phyloP scores from a whole-genome alignment of 2,888 invertebrate species.

The Caenorhabditis sp. region DNA sequence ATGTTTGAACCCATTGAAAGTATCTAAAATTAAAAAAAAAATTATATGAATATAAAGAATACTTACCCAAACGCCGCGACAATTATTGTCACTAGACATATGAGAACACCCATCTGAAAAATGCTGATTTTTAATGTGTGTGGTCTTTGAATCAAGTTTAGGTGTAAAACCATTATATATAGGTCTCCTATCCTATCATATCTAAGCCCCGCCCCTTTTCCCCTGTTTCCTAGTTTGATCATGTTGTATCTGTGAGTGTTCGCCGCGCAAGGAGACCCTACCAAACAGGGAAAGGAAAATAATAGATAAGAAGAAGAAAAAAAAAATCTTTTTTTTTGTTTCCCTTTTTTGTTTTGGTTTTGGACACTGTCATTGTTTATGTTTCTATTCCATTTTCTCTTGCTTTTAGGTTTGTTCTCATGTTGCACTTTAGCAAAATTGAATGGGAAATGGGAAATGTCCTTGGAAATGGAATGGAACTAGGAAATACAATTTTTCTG shows the following conservation, averaged over 20 bases:
- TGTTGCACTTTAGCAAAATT: background rate
- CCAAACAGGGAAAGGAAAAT: slow-evolving; percentile 10
- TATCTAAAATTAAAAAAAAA: slow-evolving; percentile 25
- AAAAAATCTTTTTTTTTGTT: too few species aligned
- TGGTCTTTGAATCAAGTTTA: slow-evolving; percentile 8
- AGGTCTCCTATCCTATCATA: slow-evolving; percentile 38
- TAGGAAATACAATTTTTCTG: too few species aligned
- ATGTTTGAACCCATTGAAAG: slow-evolving; percentile 61
- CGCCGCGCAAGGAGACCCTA: background rate
- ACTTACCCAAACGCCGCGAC: slow-evolving; percentile 16
- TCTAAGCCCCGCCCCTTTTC: slow-evolving; percentile 21
- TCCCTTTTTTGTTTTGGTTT: background rate
- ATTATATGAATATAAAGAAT: background rate
- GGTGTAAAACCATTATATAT: too few species aligned
- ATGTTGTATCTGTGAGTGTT: slow-evolving; percentile 16
- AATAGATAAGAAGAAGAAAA: background rate
- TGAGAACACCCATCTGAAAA: slow-evolving; percentile 17
- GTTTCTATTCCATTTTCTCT: too few species aligned
- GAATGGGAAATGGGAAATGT: background rate
- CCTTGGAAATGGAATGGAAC: too few species aligned
- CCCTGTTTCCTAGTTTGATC: slow-evolving; percentile 30
- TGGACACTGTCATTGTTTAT: too few species aligned
- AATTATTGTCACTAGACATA: slow-evolving; percentile 18
- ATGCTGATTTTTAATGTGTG: background rate
- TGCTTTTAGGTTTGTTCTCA: too few species aligned